Evolutionary conservation across 2,888 invertebrate species (phyloP), one percentile per base, ranked within the genome.

Genomic region (Ormyrus labotus): DNA sequence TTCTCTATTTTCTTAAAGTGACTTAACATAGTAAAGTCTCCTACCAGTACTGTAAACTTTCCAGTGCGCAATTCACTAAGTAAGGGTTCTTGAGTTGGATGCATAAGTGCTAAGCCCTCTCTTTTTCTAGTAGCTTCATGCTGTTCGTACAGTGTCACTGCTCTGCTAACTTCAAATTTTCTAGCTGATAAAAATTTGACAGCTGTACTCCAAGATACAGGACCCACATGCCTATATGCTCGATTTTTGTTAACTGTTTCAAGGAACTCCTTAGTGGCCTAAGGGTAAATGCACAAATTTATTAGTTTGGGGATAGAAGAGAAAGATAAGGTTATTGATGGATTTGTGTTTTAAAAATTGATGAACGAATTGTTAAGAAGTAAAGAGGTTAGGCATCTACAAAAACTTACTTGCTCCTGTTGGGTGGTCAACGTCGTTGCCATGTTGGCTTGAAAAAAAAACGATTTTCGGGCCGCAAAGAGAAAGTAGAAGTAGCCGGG

Each of bases 21-120:
- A 34, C 34, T 34, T 34, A 34, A 34, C 34, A 0, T 34, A 61
- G 9, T 63, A 45, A 47, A 63, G 11, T 63, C 13, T 63, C 91
- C 94, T 90, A 97, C 97, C 94, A 99, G 92, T 90, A 99, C 96
- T 85, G 98, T 98, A 91, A 99, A 98, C 93, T 99, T 99, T 85
- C 97, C 98, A 78, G 98, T 98, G 87, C 94, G 94, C 83, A 99
- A 92, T 92, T 99, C 99, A 57, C 94, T 94, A 88, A 95, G 94
- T 71, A 99, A 93, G 0, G 97, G 96, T 87, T 97, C 96, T 87
- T 94, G 93, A 85, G 93, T 93, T 3, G 98, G 96, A 91, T 98
- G 95, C 87, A 99, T 95, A 87, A 94, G 93, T 83, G 94, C 94
- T 83, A 99, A 94, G 72, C 97, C 96, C 92, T 99, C 98, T 83